Evolutionary conservation across 2,113 vertebrate genomes (phyloP), one percentile per base, ranked within the genome.

Genomic region (Scophthalmus maximus): DNA sequence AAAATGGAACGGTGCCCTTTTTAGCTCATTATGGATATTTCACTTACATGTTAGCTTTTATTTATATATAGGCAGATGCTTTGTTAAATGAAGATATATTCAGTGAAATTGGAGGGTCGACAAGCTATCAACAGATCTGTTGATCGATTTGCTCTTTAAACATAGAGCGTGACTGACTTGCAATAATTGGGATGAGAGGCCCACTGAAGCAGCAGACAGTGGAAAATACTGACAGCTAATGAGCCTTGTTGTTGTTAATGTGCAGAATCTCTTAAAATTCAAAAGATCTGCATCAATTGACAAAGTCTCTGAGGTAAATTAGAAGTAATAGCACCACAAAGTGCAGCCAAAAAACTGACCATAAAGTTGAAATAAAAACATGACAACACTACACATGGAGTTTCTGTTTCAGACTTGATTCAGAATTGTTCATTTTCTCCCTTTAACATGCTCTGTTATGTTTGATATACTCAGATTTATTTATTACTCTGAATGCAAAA

Each of bases 271-370:
- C 22, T 53, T 47, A 70, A 73, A 50, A 46, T 56, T 22, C 8
- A 50, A 34, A 56, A 18, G 52, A 59, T 47, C 36, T 42, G 32
- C 3, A 46, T 68, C 3, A 62, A 76, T 72, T 65, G 44, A 34
- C 2, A 23, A 23, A 38, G 17, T 67, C 30, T 22, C 34, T 47
- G 49, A 14, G 8, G 17, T 23, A 49, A 66, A 61, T 67, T 40
- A 51, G 34, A 63, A 42, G 8, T 22, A 23, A 23, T 10, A 63
- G 11, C 25, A 30, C 29, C 22, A 47, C 30, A 53, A 8, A n/a
- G 20, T 15, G 32, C 8, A 22, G 29, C 2, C 55, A 27, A 8
- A 25, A 36, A 47, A 17, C 20, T 3, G 7, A 20, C 26, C 23
- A 12, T 36, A 25, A 49, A 25, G 23, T 20, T 10, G n/a, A 47